Evolutionary conservation across 2,797 vertebrate genomes (phyloP).

Genomic region (Tragopan temminckii): DNA sequence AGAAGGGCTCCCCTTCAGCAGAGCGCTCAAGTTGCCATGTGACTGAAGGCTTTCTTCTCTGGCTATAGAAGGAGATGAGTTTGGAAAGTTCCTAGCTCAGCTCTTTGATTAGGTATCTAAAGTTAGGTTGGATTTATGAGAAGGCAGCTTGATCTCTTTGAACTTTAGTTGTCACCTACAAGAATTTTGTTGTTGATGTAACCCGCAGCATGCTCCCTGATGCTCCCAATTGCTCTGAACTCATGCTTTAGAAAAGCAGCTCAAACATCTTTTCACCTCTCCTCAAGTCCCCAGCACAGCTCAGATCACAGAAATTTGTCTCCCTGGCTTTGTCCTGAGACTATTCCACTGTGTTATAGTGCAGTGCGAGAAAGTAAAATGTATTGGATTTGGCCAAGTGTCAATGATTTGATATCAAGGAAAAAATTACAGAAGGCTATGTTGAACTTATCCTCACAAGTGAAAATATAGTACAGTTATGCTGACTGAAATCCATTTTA

Average conservation of each 20-base stretch:
- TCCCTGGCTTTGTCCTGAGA: neutral
- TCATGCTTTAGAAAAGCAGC: neutral
- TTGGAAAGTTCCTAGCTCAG: neutral
- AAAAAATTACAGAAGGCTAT: neutral
- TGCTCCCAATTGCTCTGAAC: neutral
- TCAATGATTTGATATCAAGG: neutral
- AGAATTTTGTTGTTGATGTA: neutral
- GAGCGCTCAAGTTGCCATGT: accelerated
- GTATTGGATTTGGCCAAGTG: neutral
- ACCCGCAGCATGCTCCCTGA: neutral
- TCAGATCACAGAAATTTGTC: neutral
- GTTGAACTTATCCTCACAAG: neutral
- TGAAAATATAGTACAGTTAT: neutral
- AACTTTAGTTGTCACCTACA: neutral
- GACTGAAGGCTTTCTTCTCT: neutral
- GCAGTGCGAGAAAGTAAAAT: neutral
- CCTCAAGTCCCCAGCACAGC: neutral
- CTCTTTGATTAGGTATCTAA: neutral
- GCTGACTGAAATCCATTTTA: neutral
- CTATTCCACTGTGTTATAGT: neutral
- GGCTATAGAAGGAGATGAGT: neutral
- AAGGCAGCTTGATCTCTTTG: neutral
- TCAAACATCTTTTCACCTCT: neutral
- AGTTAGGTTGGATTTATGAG: neutral
- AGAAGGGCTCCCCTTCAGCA: neutral